Evolutionary conservation across 2,113 vertebrate genomes (phyloP), one percentile per base, ranked within the genome.

Genomic region (Ursus arctos): DNA sequence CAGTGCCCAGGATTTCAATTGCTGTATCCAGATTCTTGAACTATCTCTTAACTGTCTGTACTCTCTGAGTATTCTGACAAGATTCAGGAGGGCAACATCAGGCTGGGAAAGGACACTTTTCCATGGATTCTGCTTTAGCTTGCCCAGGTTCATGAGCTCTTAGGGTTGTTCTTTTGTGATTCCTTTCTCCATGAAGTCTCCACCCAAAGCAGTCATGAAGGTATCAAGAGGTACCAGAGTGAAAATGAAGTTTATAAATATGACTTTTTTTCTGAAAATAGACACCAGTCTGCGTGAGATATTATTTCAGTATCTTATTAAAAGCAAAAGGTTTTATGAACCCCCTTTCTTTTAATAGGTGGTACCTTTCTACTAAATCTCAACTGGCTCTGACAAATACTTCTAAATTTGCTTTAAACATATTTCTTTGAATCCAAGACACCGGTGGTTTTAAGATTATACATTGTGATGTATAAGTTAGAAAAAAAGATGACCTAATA

Each of bases 231-330:
- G 4, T 43, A 61, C 4, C 28, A 92, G 26, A 85, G 19, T 82
- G 91, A 97, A 79, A 43, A 91, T 61, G 4, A 97, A 13, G 13
- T 7, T 47, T 51, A 53, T 93, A 80, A 96, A 76, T 76, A 77
- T 28, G 26, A 47, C 91, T 22, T 74, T 22, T 74, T 88, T 94
- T 79, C 16, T 96, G 82, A 93, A 92, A 96, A 40, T 19, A 96
- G 31, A 71, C 55, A 72, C 18, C 76, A 93, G 53, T 47, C 16
- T 47, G 8, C 31, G 21, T 69, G 26, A 36, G 16, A 77, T 77
- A 43, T 21, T 80, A 28, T 88, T 72, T 93, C 11, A 95, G 43
- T 16, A 72, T 81, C 76, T 91, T 88, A 77, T 82, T 93, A 51
- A 96, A 94, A 93, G 22, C 19, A 91, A 80, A 72, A 86, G 31